These are phyloP conservation scores for Macrobrachium nipponense DNA, from an alignment of 1,140 invertebrate genomes.

Conservation along the genomic window DNA sequence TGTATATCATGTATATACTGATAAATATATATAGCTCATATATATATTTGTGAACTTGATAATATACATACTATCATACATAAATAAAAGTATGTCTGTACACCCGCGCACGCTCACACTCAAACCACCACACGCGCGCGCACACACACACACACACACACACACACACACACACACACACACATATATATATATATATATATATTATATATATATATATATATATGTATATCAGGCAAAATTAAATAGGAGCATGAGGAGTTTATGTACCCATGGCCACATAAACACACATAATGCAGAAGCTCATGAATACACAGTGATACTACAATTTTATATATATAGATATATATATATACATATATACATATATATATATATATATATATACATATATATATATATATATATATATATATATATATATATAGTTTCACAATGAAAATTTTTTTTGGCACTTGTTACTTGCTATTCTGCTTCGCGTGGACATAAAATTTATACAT, in stretches of 20 bases:
- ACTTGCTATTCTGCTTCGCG: background rate
- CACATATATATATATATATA: constrained; percentile 2
- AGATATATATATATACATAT: background rate
- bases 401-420: constrained; percentile 32
- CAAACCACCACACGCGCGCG: background rate
- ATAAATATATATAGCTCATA: too few relatives aligned
- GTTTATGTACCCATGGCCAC: background rate
- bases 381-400: constrained; percentile 29
- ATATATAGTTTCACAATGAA: background rate
- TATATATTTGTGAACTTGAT: too few relatives aligned
- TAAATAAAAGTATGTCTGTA: too few relatives aligned
- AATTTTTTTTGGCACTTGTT: background rate
- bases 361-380: constrained; percentile 4
- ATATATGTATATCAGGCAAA: background rate
- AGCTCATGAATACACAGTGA: background rate
- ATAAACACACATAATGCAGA: background rate
- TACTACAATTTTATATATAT: background rate
- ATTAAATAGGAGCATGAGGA: background rate
- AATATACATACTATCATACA: too few relatives aligned
- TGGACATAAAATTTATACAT: background rate
- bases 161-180: too few relatives aligned
- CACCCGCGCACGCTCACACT: too few relatives aligned
- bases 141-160: background rate
- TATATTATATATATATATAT: constrained; percentile 17
- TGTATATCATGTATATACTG: too few relatives aligned